Conservation (phyloP, 2,113 vertebrate genomes). For the Bungarus multicinctus region DNA sequence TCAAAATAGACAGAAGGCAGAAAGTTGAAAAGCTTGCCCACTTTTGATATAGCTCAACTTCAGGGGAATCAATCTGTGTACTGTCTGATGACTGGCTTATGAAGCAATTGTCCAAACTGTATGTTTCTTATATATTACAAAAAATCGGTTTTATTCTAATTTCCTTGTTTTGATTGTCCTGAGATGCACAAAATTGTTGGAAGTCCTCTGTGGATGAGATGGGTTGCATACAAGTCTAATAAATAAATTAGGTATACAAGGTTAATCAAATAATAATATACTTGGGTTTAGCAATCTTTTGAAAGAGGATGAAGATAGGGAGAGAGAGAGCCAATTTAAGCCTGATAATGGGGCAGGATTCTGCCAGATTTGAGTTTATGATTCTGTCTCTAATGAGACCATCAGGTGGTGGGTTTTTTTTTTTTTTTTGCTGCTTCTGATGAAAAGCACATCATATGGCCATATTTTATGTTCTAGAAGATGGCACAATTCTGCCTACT, state of each 20-base stretch:
- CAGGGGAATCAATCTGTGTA: background rate
- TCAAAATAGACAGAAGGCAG: background rate
- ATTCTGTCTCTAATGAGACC: background rate
- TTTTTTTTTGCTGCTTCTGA: background rate
- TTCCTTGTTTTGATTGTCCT: background rate
- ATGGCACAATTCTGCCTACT: background rate
- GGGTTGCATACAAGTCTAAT: background rate
- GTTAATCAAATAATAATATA: background rate
- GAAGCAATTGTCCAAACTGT: background rate
- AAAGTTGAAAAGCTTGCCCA: background rate
- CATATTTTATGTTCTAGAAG: background rate
- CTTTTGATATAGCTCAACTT: background rate
- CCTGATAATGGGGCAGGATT: background rate
- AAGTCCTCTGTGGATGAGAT: background rate
- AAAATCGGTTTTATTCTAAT: background rate
- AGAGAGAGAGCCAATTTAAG: background rate
- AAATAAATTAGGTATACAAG: background rate
- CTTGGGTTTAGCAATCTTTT: background rate
- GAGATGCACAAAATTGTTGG: background rate
- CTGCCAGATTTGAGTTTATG: background rate
- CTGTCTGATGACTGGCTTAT: background rate
- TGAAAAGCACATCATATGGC: background rate
- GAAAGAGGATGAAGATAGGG: background rate
- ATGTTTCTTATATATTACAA: background rate
- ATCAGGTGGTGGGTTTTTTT: background rate